A percentile compares a stretch with the other conserved stretches of the same genome.
phyloP scores from a whole-genome alignment of 1,140 invertebrate genomes.

The Aphidius ervi region DNA sequence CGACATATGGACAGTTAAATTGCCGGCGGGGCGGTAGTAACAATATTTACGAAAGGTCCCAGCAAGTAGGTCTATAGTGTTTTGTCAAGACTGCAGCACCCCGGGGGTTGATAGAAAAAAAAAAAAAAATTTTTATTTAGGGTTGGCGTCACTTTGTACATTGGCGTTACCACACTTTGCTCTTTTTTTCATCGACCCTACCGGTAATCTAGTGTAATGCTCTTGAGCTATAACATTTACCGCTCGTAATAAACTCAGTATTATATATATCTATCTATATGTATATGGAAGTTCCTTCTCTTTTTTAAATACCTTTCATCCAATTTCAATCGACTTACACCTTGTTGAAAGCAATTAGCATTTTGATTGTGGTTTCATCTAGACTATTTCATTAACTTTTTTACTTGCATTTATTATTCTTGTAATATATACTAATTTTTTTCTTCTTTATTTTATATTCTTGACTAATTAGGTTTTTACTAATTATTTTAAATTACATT shows the following conservation, averaged over 20 bases:
- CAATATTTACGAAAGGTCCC: constrained; percentile 52
- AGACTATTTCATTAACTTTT: constrained; percentile 14
- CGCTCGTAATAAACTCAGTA: constrained; percentile 37
- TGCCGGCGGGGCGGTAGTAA: constrained; percentile 49
- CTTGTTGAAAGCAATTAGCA: constrained; percentile 46
- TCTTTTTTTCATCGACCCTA: constrained; percentile 17
- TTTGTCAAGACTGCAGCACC: constrained; percentile 50
- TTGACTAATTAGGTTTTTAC: no score
- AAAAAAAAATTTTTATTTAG: neutral
- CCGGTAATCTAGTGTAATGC: constrained; percentile 47
- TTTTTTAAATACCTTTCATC: constrained; percentile 39
- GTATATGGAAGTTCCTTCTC: no score
- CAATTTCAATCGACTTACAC: constrained; percentile 50
- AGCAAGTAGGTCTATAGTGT: constrained; percentile 41
- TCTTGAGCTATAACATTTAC: constrained; percentile 42
- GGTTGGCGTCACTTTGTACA: neutral
- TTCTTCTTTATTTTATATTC: constrained; percentile 1
- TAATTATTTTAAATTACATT: no score
- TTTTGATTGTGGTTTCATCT: constrained; percentile 43
- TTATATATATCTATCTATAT: no score
- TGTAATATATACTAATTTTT: constrained; percentile 1
- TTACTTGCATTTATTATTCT: constrained; percentile 6
- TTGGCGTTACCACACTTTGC: constrained; percentile 6
- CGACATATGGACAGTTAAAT: constrained; percentile 52
- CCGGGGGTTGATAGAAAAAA: constrained; percentile 12